Base-by-base conservation (phyloP, 2,888 invertebrate species). In the Pomacea canaliculata region DNA sequence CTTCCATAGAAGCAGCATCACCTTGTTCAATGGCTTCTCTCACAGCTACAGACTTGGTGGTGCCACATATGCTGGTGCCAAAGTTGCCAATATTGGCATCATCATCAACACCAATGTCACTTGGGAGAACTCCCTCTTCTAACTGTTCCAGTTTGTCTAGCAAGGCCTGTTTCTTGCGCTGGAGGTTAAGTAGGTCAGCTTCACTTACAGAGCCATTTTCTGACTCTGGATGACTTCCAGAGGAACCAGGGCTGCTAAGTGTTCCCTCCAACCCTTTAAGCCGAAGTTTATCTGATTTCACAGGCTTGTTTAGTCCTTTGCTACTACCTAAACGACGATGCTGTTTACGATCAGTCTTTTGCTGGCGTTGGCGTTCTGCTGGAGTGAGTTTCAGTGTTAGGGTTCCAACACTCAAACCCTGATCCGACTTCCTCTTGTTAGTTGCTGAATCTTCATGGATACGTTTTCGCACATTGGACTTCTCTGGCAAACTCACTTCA, bases 161-260 rank as follows among this genome's bases (percentile, higher is more conserved):
- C 51, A 91, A 81, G 51, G 88, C 84, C 60, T 86, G 85, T 80
- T 90, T 90, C 79, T 90, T 86, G 74, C 87, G 87, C 76, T 90
- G 86, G 70, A 90, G 82, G 77, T 88, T 86, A 67, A 83, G 79
- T 70, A 88, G 80, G 69, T 86, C 86, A 16, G 83, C 81, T 79
- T 87, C 88, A 51, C 84, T 83, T 75, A 93, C 92, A 86, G 93
- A 93, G 83, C 93, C 93, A 60, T 93, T 93, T 76, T 93, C 93
- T 76, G 93, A 85, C 69, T 85, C 86, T 79, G 85, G 83, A 70
- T 83, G 83, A 71, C 84, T 85, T 80, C 84, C 85, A 51, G 83
- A 82, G 59, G 88, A 87, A 76, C 85, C 85, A 37, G 85, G 85
- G 73, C 85, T 86, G 68, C 84, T 83, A 46, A 49, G 60, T 9